These are phyloP conservation scores for Entomobrya proxima DNA, from an alignment of 2,888 invertebrate genomes.

Conservation along the genomic window DNA sequence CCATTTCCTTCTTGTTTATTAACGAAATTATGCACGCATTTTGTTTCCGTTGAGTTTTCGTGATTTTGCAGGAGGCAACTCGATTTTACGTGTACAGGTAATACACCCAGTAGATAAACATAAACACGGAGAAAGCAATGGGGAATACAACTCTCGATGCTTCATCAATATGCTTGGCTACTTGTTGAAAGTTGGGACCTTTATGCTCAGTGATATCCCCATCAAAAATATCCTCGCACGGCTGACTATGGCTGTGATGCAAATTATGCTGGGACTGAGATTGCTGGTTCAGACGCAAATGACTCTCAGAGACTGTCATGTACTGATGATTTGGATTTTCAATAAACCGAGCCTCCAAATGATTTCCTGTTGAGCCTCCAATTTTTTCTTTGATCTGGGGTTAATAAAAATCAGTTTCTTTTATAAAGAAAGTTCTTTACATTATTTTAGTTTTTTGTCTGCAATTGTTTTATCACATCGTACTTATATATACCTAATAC, in stretches of 20 bases:
- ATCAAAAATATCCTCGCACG: constrained; percentile 16
- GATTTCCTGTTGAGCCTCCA: constrained; percentile 69
- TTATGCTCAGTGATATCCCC: not conserved
- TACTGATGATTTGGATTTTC: constrained; percentile 70
- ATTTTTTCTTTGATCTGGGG: constrained; percentile 68
- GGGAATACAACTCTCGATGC: constrained; percentile 78
- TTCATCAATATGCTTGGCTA: constrained; percentile 78
- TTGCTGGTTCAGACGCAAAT: constrained; percentile 41
- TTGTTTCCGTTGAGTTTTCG: not conserved
- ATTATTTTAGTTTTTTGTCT: too few species aligned
- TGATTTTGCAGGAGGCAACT: not conserved
- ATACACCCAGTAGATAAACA: constrained; percentile 78
- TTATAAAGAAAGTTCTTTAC: not conserved
- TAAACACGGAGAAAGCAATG: constrained; percentile 78
- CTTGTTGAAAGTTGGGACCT: constrained; percentile 57
- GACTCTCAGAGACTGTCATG: constrained; percentile 58
- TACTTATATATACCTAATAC: too few species aligned
- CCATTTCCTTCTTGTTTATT: not conserved
- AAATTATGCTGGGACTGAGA: constrained; percentile 22
- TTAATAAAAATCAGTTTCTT: not conserved
- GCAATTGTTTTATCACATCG: not conserved
- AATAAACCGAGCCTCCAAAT: constrained; percentile 66
- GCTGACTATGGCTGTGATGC: constrained; percentile 31
- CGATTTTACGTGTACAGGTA: constrained; percentile 74
- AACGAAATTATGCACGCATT: not conserved